Evolutionary conservation across 2,797 vertebrate species (phyloP).

Genomic region (Pipistrellus pipistrellus): DNA sequence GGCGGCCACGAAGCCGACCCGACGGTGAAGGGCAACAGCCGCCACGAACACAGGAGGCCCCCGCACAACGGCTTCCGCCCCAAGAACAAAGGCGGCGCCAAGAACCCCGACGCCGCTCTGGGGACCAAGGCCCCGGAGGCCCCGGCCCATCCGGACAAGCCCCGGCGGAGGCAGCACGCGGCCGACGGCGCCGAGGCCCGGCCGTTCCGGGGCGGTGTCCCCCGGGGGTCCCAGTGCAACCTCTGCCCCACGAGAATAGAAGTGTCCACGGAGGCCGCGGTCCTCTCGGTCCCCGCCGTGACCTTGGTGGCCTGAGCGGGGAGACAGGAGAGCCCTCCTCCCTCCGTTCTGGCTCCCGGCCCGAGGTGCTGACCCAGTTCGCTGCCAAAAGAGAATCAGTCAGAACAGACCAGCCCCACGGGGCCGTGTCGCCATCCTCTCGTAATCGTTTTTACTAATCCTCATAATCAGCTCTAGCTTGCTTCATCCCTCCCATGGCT

Average conservation of each 20-base stretch:
- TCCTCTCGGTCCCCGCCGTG: constrained; percentile 89
- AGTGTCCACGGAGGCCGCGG: constrained; percentile 86
- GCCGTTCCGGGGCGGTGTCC: constrained; percentile 84
- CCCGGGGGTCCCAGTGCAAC: constrained; percentile 86
- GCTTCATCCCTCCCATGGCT: constrained; percentile 84
- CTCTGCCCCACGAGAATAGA: constrained; percentile 88
- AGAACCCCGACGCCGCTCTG: constrained; percentile 84
- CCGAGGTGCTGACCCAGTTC: constrained; percentile 85
- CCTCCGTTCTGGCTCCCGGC: constrained; percentile 82
- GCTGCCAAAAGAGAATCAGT: constrained; percentile 86
- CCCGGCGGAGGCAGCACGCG: constrained; percentile 82
- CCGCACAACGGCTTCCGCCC: constrained; percentile 88
- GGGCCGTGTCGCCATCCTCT: constrained; percentile 82
- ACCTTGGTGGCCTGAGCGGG: constrained; percentile 89
- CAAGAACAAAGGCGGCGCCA: constrained; percentile 88
- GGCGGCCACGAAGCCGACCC: constrained; percentile 82
- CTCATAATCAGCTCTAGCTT: constrained; percentile 85
- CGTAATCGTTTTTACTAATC: constrained; percentile 85
- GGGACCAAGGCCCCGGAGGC: constrained; percentile 83
- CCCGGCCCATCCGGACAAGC: constrained; percentile 78
- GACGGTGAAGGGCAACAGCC: constrained; percentile 74
- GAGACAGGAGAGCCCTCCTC: constrained; percentile 71
- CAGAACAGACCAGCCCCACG: constrained; percentile 82
- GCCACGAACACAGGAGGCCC: constrained; percentile 88
- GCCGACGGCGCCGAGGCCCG: constrained; percentile 78